These are phyloP conservation scores for Tineola bisselliella DNA, from an alignment of 2,888 invertebrate species.

Conservation along the genomic window DNA sequence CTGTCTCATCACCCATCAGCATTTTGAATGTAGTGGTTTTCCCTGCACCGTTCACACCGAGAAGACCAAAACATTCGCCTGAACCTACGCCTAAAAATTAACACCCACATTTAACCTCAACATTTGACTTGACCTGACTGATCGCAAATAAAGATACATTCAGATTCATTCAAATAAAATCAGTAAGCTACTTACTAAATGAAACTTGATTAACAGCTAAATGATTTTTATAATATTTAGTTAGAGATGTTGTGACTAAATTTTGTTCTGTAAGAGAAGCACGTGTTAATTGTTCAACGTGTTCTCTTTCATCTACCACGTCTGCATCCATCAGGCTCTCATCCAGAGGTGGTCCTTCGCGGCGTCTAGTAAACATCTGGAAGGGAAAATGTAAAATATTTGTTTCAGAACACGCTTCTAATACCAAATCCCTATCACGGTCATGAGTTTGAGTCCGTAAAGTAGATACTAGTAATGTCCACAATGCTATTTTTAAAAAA, in stretches of 20 bases:
- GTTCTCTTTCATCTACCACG: slow-evolving; percentile 63
- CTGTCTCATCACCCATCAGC: slow-evolving; percentile 83
- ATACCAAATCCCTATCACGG: no score
- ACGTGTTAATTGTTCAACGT: slow-evolving; percentile 42
- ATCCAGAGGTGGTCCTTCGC: slow-evolving; percentile 32
- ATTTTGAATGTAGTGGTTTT: slow-evolving; percentile 91
- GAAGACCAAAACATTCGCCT: slow-evolving; percentile 82
- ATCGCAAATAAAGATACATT: no score
- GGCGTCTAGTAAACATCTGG: slow-evolving; percentile 36
- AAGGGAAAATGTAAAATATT: background rate
- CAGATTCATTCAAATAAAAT: no score
- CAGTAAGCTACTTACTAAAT: slow-evolving; percentile 41
- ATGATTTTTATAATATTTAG: slow-evolving; percentile 79
- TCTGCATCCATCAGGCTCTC: slow-evolving; percentile 59
- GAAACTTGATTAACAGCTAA: slow-evolving; percentile 83
- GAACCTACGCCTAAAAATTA: slow-evolving; percentile 68
- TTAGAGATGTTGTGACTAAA: slow-evolving; percentile 71
- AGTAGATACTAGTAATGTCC: no score
- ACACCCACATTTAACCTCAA: background rate
- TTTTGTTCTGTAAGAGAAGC: slow-evolving; percentile 46
- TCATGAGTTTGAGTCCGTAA: no score
- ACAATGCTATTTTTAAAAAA: no score
- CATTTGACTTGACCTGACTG: no score
- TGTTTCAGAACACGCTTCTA: no score
- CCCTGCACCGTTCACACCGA: slow-evolving; percentile 88